Conservation (phyloP, 2,113 vertebrate species). For the Pedionomus torquatus region DNA sequence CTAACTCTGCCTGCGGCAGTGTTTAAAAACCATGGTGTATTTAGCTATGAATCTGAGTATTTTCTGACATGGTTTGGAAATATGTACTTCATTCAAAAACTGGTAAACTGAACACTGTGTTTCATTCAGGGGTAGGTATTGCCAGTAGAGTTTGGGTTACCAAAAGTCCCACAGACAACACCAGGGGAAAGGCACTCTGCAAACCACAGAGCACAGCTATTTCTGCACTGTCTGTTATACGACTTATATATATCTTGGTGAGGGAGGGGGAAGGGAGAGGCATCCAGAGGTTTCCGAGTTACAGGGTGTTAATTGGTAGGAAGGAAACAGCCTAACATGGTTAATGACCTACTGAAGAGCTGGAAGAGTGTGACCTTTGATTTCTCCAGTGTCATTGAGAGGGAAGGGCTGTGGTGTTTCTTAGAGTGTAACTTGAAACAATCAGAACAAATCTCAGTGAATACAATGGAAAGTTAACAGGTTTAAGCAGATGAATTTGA, state of each 20-base stretch:
- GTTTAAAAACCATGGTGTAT: neutral
- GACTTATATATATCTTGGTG: neutral
- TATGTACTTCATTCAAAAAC: accelerated
- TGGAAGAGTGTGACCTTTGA: neutral
- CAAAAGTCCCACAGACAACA: neutral
- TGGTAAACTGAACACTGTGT: accelerated
- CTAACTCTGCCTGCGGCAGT: neutral
- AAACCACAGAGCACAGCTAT: neutral
- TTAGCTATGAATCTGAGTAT: neutral
- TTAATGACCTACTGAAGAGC: neutral
- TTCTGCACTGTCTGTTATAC: accelerated
- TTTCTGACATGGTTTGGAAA: neutral
- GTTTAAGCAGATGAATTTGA: neutral
- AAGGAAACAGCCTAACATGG: neutral
- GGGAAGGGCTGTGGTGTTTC: neutral
- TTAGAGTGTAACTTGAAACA: neutral
- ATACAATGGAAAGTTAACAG: neutral
- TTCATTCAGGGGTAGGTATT: neutral
- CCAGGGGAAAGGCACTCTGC: neutral
- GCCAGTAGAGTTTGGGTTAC: neutral
- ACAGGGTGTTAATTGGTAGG: neutral
- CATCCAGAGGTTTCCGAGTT: neutral
- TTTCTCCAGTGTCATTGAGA: neutral
- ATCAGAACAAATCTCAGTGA: neutral
- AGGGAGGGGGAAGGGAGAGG: neutral